Conservation (phyloP, 2,888 invertebrate species). For the Nowickia ferox region DNA sequence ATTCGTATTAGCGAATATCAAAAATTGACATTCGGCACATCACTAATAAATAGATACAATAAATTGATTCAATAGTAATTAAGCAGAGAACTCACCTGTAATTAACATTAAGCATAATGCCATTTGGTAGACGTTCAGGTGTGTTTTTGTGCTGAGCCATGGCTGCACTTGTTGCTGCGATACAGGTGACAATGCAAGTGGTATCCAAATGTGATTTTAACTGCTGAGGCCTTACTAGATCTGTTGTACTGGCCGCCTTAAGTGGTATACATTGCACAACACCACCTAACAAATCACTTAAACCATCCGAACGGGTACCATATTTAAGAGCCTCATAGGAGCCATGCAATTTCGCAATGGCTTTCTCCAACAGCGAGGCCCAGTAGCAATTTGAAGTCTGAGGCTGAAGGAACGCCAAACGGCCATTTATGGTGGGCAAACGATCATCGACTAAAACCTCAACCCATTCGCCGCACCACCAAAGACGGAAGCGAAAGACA, state of each 20-base stretch:
- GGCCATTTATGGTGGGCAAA: conserved; percentile 93
- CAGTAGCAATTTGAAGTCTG: conserved; percentile 92
- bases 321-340: conserved; percentile 97
- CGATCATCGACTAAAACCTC: conserved; percentile 95
- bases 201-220: conserved; percentile 89
- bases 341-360: conserved; percentile 97
- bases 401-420: conserved; percentile 93
- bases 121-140: conserved; percentile 86
- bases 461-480: conserved; percentile 97
- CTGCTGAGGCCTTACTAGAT: conserved; percentile 86
- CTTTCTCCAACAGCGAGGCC: conserved; percentile 95
- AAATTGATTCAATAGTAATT: background rate
- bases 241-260: conserved; percentile 84
- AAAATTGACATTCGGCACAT: too few species aligned
- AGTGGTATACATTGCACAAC: conserved; percentile 92
- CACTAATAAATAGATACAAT: background rate
- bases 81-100: conserved; percentile 84
- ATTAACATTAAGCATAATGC: conserved; percentile 90
- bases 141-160: conserved; percentile 84
- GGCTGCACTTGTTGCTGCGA: conserved; percentile 82
- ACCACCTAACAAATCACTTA: conserved; percentile 94
- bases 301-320: conserved; percentile 93
- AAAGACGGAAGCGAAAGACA: conserved; percentile 93
- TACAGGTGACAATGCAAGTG: conserved; percentile 93
- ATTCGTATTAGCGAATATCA: too few species aligned